Evolutionary conservation across 2,797 vertebrate genomes (phyloP).

Genomic region (Sebastes variabilis): DNA sequence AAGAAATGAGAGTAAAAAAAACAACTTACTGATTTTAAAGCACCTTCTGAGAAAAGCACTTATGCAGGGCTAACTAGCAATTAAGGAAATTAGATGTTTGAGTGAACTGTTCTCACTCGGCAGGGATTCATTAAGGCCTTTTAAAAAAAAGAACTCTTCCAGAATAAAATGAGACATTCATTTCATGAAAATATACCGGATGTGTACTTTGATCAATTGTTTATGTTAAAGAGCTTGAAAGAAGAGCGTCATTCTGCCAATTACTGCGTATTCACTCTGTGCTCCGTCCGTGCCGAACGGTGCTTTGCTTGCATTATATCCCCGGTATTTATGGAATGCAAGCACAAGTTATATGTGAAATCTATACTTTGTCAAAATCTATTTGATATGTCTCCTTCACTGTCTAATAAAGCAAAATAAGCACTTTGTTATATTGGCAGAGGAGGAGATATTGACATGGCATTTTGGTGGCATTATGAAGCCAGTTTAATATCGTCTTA

Average conservation of each 20-base stretch:
- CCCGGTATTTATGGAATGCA: conserved; percentile 51
- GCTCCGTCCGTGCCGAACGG: conserved; percentile 6
- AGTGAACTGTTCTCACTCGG: conserved; percentile 34
- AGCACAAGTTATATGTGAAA: conserved; percentile 57
- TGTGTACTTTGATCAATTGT: conserved; percentile 31
- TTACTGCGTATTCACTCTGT: conserved; percentile 11
- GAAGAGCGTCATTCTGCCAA: neutral
- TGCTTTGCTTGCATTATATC: conserved; percentile 41
- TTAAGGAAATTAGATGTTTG: conserved; percentile 48
- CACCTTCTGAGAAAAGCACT: conserved; percentile 3
- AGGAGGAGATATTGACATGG: conserved; percentile 78
- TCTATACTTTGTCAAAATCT: conserved; percentile 68
- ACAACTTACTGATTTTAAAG: neutral
- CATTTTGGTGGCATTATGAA: conserved; percentile 86
- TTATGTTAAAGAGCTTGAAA: conserved; percentile 21
- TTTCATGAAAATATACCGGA: conserved; percentile 21
- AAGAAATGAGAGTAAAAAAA: neutral
- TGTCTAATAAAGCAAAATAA: conserved; percentile 76
- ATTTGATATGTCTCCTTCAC: conserved; percentile 69
- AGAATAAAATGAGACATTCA: conserved; percentile 3
- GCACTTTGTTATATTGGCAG: conserved; percentile 78
- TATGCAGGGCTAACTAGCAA: conserved; percentile 33
- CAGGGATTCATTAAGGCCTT: conserved; percentile 33
- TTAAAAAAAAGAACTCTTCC: conserved; percentile 25
- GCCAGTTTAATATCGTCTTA: conserved; percentile 78